Conservation (phyloP, 2,797 vertebrate species). For the Austrolebias charrua region DNA sequence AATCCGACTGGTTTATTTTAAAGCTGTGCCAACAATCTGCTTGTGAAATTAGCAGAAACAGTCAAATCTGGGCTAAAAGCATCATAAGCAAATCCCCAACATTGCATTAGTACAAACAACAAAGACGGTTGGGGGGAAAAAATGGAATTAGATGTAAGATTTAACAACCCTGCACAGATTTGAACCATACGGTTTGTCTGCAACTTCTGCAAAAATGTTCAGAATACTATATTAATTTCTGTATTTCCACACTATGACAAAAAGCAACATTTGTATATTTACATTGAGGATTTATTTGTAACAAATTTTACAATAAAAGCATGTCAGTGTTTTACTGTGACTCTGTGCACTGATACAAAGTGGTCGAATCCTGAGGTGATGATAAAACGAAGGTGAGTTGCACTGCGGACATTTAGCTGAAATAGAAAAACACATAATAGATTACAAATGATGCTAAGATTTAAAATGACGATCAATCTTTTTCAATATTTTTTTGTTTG, state of each 20-base stretch:
- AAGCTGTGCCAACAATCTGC: constrained; percentile 55
- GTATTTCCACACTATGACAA: constrained; percentile 13
- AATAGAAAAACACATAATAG: constrained; percentile 29
- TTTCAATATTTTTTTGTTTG: neutral
- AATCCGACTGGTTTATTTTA: constrained; percentile 53
- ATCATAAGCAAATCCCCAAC: constrained; percentile 31
- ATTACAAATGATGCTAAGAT: neutral
- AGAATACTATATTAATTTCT: neutral
- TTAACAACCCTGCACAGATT: constrained; percentile 14
- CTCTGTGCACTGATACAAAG: constrained; percentile 89
- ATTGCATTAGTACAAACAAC: constrained; percentile 30
- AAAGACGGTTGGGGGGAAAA: constrained; percentile 17
- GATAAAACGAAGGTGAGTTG: constrained; percentile 88
- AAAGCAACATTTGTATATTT: constrained; percentile 4
- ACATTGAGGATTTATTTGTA: constrained; percentile 17
- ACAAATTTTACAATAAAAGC: constrained; percentile 1
- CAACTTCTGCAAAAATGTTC: constrained; percentile 22
- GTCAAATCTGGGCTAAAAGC: constrained; percentile 36
- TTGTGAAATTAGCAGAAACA: constrained; percentile 56
- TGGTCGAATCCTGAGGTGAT: constrained; percentile 90
- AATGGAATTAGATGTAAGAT: constrained; percentile 15
- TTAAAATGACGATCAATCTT: neutral
- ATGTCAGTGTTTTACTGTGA: constrained; percentile 65
- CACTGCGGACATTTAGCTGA: constrained; percentile 83
- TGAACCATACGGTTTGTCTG: constrained; percentile 10